Conservation (phyloP, 2,113 vertebrate genomes). For the Ellobius talpinus region DNA sequence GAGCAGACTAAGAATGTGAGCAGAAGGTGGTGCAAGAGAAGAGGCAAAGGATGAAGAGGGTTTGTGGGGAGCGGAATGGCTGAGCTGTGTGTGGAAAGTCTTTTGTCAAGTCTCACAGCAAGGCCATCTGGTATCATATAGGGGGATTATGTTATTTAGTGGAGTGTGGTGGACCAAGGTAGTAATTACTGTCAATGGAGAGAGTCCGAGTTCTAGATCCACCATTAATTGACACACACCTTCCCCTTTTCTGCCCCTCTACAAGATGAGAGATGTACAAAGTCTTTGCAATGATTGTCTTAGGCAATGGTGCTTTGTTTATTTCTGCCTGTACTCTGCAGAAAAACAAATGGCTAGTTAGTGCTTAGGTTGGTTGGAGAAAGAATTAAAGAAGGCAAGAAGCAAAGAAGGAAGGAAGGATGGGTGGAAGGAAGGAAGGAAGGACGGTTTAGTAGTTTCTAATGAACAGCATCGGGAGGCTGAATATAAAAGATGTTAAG, state of each 20-base stretch:
- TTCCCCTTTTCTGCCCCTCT: neutral
- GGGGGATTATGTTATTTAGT: neutral
- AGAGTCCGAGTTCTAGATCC: neutral
- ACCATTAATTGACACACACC: fast-evolving
- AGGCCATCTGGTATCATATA: too few species aligned
- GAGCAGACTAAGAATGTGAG: neutral
- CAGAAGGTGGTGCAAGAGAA: neutral
- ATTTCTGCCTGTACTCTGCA: neutral
- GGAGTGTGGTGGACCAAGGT: neutral
- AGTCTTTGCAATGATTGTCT: neutral
- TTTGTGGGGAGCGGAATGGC: neutral
- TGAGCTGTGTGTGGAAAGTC: neutral
- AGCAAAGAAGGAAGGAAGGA: too few species aligned
- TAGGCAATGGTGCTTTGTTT: too few species aligned
- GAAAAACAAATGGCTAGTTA: neutral
- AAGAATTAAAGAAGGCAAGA: neutral
- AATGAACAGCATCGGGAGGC: neutral
- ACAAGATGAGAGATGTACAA: neutral
- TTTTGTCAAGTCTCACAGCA: neutral
- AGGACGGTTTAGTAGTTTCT: neutral
- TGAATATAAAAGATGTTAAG: neutral
- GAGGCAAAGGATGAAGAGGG: neutral
- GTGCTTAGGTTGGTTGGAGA: neutral
- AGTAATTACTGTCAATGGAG: neutral
- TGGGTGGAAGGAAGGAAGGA: neutral